phyloP scores from a whole-genome alignment of 2,113 vertebrate genomes.

The Dromaius novaehollandiae region DNA sequence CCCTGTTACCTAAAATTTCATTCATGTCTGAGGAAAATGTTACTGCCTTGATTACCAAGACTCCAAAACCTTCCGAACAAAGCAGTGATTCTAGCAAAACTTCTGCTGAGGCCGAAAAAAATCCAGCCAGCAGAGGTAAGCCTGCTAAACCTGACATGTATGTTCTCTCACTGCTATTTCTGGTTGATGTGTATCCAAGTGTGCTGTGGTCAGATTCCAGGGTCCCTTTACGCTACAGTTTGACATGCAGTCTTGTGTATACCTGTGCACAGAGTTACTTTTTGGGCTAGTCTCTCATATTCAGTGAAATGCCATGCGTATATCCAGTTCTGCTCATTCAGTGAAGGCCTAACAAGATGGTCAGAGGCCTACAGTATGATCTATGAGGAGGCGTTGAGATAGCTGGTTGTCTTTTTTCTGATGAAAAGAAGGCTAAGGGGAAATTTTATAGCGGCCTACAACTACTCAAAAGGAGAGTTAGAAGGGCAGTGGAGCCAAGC shows the following conservation, averaged over 20 bases:
- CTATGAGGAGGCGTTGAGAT: background rate
- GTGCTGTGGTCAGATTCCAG: background rate
- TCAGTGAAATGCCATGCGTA: background rate
- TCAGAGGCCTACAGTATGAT: background rate
- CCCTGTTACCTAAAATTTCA: slow-evolving; percentile 70
- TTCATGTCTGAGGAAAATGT: slow-evolving; percentile 45
- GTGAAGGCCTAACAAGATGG: background rate
- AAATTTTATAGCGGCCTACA: background rate
- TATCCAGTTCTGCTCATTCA: background rate
- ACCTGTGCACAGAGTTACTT: background rate
- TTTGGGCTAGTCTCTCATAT: background rate
- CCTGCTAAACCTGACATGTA: background rate
- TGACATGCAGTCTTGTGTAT: background rate
- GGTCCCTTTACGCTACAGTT: background rate
- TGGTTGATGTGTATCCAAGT: background rate
- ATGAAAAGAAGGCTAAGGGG: background rate
- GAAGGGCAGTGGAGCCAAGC: background rate
- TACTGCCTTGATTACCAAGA: slow-evolving; percentile 7
- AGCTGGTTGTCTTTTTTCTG: background rate
- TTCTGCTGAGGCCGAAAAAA: background rate
- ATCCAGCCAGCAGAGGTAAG: slow-evolving; percentile 12
- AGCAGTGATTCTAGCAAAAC: background rate
- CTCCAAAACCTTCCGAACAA: background rate
- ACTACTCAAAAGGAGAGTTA: background rate
- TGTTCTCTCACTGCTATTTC: background rate